Percentiles rank a stretch among this genome's conserved stretches.
phyloP scores from a whole-genome alignment of 2,888 invertebrate species.

The Lymantria monacha region DNA sequence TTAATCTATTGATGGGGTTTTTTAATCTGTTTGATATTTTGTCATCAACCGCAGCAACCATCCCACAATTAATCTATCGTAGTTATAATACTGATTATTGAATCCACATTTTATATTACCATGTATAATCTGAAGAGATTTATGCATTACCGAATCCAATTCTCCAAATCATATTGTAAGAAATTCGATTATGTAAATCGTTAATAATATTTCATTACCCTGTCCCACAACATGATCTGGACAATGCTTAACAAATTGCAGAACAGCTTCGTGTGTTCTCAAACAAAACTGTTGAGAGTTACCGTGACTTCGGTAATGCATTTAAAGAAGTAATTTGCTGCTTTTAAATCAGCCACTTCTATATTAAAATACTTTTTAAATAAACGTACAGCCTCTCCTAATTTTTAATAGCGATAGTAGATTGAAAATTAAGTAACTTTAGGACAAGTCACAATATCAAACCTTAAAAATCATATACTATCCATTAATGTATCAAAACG shows the following conservation, averaged over 20 bases:
- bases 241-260: slow-evolving; percentile 13
- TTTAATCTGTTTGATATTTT: too few species aligned
- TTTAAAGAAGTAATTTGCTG: slow-evolving; percentile 12
- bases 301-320: slow-evolving; percentile 12
- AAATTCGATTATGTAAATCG: slow-evolving; percentile 7
- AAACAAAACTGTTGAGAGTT: slow-evolving; percentile 6
- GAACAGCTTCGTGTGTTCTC: slow-evolving; percentile 8
- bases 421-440: slow-evolving; percentile 54
- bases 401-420: slow-evolving; percentile 55
- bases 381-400: slow-evolving; percentile 45
- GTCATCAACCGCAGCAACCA: too few species aligned
- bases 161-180: slow-evolving; percentile 8
- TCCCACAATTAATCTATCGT: too few species aligned
- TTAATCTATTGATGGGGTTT: too few species aligned
- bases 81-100: too few species aligned
- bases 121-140: slow-evolving; percentile 9
- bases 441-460: slow-evolving; percentile 69
- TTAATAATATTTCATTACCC: slow-evolving; percentile 11
- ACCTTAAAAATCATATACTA: slow-evolving; percentile 51
- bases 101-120: too few species aligned
- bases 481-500: slow-evolving; percentile 52
- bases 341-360: slow-evolving; percentile 24
- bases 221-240: slow-evolving; percentile 9
- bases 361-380: slow-evolving; percentile 28
- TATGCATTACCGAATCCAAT: slow-evolving; percentile 13